Evolutionary conservation across 2,888 invertebrate species (phyloP).

Genomic region (Caenorhabditis afra): DNA sequence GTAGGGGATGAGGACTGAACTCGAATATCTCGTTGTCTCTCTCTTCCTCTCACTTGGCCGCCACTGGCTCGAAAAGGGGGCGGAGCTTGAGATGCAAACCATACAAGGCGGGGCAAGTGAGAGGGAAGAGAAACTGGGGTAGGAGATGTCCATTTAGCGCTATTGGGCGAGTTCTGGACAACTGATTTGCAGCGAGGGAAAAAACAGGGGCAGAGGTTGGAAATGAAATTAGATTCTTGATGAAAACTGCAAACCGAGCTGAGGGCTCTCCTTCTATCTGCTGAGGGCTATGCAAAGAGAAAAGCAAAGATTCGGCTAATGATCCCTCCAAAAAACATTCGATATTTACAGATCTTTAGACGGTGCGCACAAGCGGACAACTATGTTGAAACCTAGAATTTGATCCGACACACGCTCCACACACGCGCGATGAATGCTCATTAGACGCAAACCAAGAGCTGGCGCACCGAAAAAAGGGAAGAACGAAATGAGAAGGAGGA

Average conservation of each 20-base stretch:
- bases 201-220: not conserved
- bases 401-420: constrained; percentile 23
- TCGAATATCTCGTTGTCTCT: not conserved
- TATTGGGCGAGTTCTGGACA: constrained; percentile 16
- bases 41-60: not conserved
- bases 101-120: constrained; percentile 32
- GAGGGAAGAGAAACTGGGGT: not conserved
- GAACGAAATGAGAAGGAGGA: not conserved
- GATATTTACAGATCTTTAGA: too few species aligned
- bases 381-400: constrained; percentile 43
- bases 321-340: not conserved
- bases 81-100: constrained; percentile 14
- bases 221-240: constrained; percentile 33
- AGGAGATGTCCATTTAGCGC: too few species aligned
- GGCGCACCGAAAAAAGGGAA: not conserved
- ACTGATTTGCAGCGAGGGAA: too few species aligned
- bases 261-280: too few species aligned
- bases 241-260: constrained; percentile 2
- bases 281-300: too few species aligned
- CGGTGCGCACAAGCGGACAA: too few species aligned
- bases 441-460: constrained; percentile 28
- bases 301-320: too few species aligned
- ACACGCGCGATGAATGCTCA: constrained; percentile 40
- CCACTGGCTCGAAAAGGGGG: not conserved
- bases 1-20: not conserved